Percentiles rank a stretch among this genome's conserved stretches.
Evolutionary conservation across 2,888 invertebrate genomes (phyloP).

Genomic region (Leistus spinibarbis): DNA sequence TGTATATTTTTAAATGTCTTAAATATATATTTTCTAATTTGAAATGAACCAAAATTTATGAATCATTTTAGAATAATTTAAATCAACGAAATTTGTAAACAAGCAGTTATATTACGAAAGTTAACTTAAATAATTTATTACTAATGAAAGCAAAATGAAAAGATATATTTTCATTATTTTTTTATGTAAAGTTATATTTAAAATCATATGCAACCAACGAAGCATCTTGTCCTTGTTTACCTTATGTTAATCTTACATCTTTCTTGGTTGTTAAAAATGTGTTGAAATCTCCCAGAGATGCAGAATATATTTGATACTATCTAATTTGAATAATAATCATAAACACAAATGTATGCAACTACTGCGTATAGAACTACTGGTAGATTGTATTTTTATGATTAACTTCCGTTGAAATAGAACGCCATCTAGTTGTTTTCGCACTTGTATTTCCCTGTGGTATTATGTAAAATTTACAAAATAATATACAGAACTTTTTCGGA

Average conservation of each 20-base stretch:
- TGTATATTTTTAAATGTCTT: no score
- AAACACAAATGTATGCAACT: neutral
- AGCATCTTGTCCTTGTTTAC: neutral
- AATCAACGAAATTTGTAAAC: no score
- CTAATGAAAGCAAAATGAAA: no score
- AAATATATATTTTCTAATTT: no score
- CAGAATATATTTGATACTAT: neutral
- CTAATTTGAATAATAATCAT: neutral
- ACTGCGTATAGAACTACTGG: neutral
- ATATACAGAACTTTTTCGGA: neutral
- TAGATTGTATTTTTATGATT: neutral
- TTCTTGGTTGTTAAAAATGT: neutral
- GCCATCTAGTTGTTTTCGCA: neutral
- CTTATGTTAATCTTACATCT: neutral
- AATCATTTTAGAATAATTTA: no score
- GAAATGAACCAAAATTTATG: no score
- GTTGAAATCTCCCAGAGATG: neutral
- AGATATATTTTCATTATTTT: no score
- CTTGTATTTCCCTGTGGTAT: neutral
- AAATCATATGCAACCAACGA: neutral
- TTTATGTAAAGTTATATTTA: neutral
- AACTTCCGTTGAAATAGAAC: neutral
- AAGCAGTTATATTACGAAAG: no score
- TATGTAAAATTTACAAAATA: neutral
- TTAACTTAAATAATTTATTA: no score